Evolutionary conservation across 2,113 vertebrate genomes (phyloP).

Genomic region (Agapornis roseicollis): DNA sequence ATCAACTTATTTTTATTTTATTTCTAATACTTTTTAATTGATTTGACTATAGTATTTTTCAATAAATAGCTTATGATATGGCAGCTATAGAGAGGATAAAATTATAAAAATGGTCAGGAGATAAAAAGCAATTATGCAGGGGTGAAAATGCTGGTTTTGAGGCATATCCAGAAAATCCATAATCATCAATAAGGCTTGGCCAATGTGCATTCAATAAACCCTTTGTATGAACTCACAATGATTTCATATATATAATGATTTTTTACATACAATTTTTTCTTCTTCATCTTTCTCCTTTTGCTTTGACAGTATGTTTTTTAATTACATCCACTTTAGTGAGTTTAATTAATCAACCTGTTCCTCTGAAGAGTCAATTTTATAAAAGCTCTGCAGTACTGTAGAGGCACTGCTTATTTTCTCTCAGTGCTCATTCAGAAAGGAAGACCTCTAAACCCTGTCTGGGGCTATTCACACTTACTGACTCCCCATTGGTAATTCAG

Average conservation of each 20-base stretch:
- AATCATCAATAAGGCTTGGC: constrained; percentile 34
- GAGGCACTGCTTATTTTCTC: constrained; percentile 22
- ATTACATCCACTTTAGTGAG: constrained; percentile 31
- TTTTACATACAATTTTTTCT: constrained; percentile 23
- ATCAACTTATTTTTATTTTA: neutral
- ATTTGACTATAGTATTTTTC: neutral
- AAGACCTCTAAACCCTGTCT: constrained; percentile 53
- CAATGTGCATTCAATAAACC: neutral
- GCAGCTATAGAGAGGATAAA: neutral
- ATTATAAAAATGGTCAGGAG: neutral
- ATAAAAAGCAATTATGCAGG: neutral
- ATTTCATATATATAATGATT: constrained; percentile 49
- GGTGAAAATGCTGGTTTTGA: constrained; percentile 37
- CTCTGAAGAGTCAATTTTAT: constrained; percentile 30
- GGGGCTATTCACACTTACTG: constrained; percentile 51
- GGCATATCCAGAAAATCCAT: constrained; percentile 49
- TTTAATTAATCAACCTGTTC: constrained; percentile 53
- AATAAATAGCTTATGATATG: neutral
- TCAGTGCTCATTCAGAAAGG: neutral
- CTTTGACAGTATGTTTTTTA: constrained; percentile 47
- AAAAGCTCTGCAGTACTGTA: constrained; percentile 12
- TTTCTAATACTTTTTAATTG: neutral
- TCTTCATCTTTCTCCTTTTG: constrained; percentile 23
- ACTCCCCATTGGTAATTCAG: constrained; percentile 51
- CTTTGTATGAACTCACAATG: constrained; percentile 37